Evolutionary conservation across 2,888 invertebrate species (phyloP).

Genomic region (Acrocyrtus sp.): DNA sequence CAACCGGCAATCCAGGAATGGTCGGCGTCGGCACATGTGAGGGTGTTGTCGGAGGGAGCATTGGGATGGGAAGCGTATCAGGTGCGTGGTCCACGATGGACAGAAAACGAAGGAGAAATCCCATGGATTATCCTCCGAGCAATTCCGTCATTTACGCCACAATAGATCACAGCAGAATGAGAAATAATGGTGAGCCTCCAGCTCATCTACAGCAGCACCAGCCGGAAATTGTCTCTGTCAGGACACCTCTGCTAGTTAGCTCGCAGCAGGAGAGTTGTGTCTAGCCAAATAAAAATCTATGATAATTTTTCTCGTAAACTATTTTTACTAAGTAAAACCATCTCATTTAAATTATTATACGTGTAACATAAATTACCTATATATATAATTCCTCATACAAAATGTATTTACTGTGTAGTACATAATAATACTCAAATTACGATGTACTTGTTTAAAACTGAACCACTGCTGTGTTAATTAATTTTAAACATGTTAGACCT

Average conservation of each 20-base stretch:
- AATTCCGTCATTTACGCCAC: slow-evolving; percentile 80
- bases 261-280: slow-evolving; percentile 76
- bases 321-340: no score
- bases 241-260: slow-evolving; percentile 77
- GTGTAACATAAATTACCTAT: neutral
- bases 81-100: slow-evolving; percentile 64
- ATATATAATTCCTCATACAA: no score
- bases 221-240: slow-evolving; percentile 76
- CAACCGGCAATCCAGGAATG: slow-evolving; percentile 64
- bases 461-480: slow-evolving; percentile 52
- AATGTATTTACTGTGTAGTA: no score
- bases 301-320: no score
- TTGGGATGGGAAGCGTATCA: slow-evolving; percentile 44
- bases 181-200: slow-evolving; percentile 62
- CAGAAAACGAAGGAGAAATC: slow-evolving; percentile 68
- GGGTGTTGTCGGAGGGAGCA: slow-evolving; percentile 44
- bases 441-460: slow-evolving; percentile 14
- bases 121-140: slow-evolving; percentile 69
- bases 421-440: no score
- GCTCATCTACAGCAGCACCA: slow-evolving; percentile 59
- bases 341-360: no score
- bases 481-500: no score
- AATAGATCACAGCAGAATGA: slow-evolving; percentile 74
- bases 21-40: slow-evolving; percentile 26
- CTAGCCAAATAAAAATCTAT: slow-evolving; percentile 66